Conservation (phyloP, 2,797 vertebrate species). For the Jordanella pulchra region DNA sequence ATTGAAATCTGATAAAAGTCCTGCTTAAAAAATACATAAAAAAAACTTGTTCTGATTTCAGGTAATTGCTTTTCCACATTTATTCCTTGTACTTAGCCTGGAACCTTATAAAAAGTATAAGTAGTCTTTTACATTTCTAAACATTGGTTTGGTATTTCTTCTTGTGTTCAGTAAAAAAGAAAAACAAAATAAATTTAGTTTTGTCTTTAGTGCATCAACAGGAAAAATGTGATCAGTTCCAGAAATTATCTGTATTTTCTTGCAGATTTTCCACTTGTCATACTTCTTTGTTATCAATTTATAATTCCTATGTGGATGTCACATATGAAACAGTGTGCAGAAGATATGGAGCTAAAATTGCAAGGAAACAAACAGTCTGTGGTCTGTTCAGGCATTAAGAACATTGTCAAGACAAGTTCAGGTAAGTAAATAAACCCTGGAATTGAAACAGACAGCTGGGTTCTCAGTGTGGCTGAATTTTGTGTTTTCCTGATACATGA, state of each 20-base stretch:
- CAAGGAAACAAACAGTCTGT: slow-evolving; percentile 90
- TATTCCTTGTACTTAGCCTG: no score
- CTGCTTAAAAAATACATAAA: no score
- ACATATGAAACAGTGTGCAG: slow-evolving; percentile 99
- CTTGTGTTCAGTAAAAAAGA: not conserved
- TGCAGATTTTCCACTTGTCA: not conserved
- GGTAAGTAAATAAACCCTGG: slow-evolving; percentile 78
- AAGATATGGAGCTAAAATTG: slow-evolving; percentile 92
- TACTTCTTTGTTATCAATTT: slow-evolving; percentile 1
- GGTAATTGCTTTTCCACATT: no score
- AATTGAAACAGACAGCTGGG: not conserved
- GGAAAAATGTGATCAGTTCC: not conserved
- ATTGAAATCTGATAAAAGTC: no score
- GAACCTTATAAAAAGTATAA: no score
- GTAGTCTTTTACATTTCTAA: not conserved
- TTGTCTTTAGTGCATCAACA: not conserved
- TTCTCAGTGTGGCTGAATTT: no score
- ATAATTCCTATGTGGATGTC: slow-evolving; percentile 87
- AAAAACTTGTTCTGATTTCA: no score
- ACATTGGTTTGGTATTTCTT: not conserved
- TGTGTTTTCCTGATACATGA: slow-evolving; percentile 15
- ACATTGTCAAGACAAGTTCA: slow-evolving; percentile 91
- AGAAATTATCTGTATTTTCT: not conserved
- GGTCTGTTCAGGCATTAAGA: slow-evolving; percentile 97
- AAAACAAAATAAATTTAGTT: no score